phyloP scores from a whole-genome alignment of 2,113 vertebrate species.

The Piaya cayana region DNA sequence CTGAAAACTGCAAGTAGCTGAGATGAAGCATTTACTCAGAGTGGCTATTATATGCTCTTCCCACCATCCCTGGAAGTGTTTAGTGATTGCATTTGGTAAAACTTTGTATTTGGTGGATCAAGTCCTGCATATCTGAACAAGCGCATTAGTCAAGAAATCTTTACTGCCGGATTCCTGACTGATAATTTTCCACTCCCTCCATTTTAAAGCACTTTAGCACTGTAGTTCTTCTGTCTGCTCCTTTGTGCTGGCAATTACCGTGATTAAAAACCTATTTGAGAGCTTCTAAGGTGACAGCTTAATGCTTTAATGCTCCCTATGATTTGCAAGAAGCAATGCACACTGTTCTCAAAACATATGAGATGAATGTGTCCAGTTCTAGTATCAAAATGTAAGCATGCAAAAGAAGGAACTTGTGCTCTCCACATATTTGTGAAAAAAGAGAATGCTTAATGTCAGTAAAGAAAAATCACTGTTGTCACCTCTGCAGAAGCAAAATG shows the following conservation, averaged over 20 bases:
- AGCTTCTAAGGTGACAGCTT: not conserved
- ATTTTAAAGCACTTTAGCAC: not conserved
- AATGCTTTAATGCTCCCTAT: not conserved
- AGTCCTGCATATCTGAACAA: not conserved
- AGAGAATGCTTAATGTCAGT: not conserved
- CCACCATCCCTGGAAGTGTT: not conserved
- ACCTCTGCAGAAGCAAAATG: not conserved
- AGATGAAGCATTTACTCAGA: not conserved
- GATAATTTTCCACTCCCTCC: not conserved
- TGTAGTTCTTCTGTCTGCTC: not conserved
- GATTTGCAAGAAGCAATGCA: not conserved
- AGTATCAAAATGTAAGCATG: not conserved
- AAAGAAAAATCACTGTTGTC: not conserved
- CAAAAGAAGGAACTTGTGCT: not conserved
- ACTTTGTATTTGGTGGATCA: accelerated
- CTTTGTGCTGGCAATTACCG: not conserved
- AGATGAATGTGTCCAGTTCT: not conserved
- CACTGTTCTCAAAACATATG: not conserved
- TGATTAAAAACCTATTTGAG: slow-evolving; percentile 36
- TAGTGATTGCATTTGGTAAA: not conserved
- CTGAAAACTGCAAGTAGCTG: not conserved
- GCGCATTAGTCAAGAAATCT: not conserved
- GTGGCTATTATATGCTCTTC: not conserved
- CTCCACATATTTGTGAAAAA: not conserved
- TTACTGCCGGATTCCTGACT: not conserved